Conservation (phyloP, 2,113 vertebrate genomes). For the Cepphus grylle region DNA sequence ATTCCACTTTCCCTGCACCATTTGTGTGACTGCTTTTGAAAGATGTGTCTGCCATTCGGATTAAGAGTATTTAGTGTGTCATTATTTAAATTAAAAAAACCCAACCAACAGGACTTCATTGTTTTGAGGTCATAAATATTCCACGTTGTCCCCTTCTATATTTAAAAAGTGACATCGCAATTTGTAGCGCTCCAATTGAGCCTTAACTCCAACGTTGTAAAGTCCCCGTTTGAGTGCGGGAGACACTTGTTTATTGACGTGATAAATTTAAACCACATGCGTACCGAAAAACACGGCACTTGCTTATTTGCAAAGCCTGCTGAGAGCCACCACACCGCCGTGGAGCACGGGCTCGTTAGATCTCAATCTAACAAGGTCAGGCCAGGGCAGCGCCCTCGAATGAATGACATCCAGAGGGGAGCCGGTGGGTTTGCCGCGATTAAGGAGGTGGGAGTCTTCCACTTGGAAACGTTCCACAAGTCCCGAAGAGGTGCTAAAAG, state of each 20-base stretch:
- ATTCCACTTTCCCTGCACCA: background rate
- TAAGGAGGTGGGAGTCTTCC: slow-evolving; percentile 49
- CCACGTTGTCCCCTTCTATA: background rate
- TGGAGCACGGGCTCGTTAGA: slow-evolving; percentile 39
- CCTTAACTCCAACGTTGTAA: slow-evolving; percentile 9
- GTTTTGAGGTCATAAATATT: slow-evolving; percentile 32
- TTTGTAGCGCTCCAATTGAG: slow-evolving; percentile 19
- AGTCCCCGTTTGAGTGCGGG: background rate
- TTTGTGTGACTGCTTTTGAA: background rate
- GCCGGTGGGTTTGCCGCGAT: background rate
- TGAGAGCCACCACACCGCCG: slow-evolving; percentile 45
- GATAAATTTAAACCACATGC: slow-evolving; percentile 56
- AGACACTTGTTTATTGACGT: slow-evolving; percentile 59
- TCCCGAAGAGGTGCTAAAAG: slow-evolving; percentile 30
- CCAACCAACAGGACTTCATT: slow-evolving; percentile 16
- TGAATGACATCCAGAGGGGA: slow-evolving; percentile 37
- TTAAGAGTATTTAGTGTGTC: background rate
- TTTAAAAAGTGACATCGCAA: slow-evolving; percentile 27
- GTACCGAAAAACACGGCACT: slow-evolving; percentile 17
- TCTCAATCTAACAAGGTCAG: slow-evolving; percentile 58
- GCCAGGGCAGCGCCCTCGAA: slow-evolving; percentile 32
- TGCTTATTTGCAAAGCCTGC: slow-evolving; percentile 52
- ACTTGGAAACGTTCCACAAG: slow-evolving; percentile 41
- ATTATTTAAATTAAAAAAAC: background rate
- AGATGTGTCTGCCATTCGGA: background rate